Percentiles rank a stretch among this genome's conserved stretches.
These are phyloP conservation scores for Paramuricea clavata DNA, from an alignment of 92 coral and sea anemone species.

Conservation along the genomic window DNA sequence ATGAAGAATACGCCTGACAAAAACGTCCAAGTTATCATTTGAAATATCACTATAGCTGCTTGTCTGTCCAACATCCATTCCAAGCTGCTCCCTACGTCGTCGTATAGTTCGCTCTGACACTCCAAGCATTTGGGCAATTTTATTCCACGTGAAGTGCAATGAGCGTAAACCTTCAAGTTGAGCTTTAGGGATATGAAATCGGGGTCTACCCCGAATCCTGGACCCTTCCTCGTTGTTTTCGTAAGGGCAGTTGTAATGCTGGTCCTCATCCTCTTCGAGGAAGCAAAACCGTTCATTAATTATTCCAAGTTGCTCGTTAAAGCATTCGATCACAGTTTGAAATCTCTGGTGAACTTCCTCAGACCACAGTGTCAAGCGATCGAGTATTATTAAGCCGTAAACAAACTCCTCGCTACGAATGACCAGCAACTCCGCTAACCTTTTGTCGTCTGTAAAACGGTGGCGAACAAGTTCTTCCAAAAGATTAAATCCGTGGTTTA, in stretches of 20 bases:
- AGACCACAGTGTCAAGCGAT: slow-evolving; percentile 13
- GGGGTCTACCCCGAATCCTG: background rate
- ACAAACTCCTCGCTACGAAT: slow-evolving; percentile 36
- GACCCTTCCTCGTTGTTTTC: background rate
- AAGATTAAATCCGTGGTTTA: slow-evolving; percentile 9
- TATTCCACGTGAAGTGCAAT: background rate
- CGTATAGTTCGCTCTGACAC: background rate
- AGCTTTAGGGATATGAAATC: background rate
- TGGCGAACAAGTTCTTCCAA: slow-evolving; percentile 16
- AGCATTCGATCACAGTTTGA: slow-evolving; percentile 1
- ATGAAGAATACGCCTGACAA: slow-evolving; percentile 8
- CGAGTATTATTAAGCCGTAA: background rate
- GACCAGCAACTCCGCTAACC: slow-evolving; percentile 11
- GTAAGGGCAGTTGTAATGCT: slow-evolving; percentile 4
- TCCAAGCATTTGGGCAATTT: slow-evolving; percentile 3
- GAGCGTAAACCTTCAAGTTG: background rate
- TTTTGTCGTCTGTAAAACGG: slow-evolving; percentile 14
- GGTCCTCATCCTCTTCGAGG: slow-evolving; percentile 4
- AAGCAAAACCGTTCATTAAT: background rate
- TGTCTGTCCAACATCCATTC: slow-evolving; percentile 4
- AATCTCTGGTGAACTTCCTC: slow-evolving; percentile 2
- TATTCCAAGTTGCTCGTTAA: slow-evolving; percentile 3
- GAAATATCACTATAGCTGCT: background rate
- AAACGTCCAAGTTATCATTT: background rate
- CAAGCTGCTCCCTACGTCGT: background rate